These are phyloP conservation scores for Xylota segnis DNA, from an alignment of 2,888 invertebrate species.

Conservation along the genomic window DNA sequence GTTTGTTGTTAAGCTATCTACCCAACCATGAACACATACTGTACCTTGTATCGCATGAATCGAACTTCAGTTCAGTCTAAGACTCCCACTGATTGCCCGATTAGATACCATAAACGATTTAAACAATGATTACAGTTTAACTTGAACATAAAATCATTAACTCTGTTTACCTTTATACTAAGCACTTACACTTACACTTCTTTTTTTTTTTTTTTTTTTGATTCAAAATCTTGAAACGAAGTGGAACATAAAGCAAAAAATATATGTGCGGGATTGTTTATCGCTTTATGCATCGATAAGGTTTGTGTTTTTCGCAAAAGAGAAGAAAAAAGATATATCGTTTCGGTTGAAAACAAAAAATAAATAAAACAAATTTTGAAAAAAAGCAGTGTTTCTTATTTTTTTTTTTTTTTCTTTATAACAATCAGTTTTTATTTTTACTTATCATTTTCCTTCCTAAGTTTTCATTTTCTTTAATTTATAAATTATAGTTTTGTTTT, in stretches of 20 bases:
- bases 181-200: background rate
- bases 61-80: background rate
- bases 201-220: no score
- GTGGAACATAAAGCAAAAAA: background rate
- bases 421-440: constrained; percentile 70
- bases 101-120: constrained; percentile 8
- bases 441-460: constrained; percentile 30
- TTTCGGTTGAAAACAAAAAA: constrained; percentile 17
- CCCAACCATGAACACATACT: background rate
- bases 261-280: background rate
- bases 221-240: background rate
- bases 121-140: background rate
- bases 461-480: constrained; percentile 36
- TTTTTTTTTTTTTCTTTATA: constrained; percentile 60
- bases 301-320: constrained; percentile 22
- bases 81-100: constrained; percentile 7
- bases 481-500: constrained; percentile 58
- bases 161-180: background rate
- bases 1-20: constrained; percentile 1
- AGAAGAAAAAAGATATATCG: constrained; percentile 22
- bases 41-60: constrained; percentile 2
- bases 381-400: constrained; percentile 68
- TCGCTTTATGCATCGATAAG: background rate
- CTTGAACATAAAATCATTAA: background rate
- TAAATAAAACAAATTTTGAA: constrained; percentile 72